phyloP scores from a whole-genome alignment of 2,888 invertebrate genomes.

The Biston betularia region DNA sequence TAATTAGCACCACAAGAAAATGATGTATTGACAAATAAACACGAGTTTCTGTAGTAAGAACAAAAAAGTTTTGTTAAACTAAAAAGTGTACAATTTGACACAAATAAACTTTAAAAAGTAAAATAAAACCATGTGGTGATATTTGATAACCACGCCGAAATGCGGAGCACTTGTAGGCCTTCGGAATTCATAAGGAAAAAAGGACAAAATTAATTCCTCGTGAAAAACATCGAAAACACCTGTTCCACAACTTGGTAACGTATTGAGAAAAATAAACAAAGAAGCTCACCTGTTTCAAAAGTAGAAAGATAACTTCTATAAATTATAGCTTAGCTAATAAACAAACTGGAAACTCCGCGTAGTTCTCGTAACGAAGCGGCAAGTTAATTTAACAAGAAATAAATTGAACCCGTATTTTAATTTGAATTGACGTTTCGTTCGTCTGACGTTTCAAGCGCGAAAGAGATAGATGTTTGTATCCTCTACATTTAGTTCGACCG shows the following conservation, averaged over 20 bases:
- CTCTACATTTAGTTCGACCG: slow-evolving; percentile 1
- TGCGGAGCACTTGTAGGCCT: slow-evolving; percentile 24
- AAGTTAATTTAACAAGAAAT: slow-evolving; percentile 59
- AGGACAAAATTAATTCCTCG: slow-evolving; percentile 24
- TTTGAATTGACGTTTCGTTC: slow-evolving; percentile 61
- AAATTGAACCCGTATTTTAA: slow-evolving; percentile 65
- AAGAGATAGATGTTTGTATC: slow-evolving; percentile 45
- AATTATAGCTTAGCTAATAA: slow-evolving; percentile 25
- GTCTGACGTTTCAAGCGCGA: slow-evolving; percentile 58
- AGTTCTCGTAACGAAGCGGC: slow-evolving; percentile 45
- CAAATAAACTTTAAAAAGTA: slow-evolving; percentile 13
- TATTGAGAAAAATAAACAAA: slow-evolving; percentile 22
- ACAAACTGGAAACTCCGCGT: slow-evolving; percentile 44
- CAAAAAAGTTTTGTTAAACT: background rate
- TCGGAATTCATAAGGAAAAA: slow-evolving; percentile 26
- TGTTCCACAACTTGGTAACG: slow-evolving; percentile 30
- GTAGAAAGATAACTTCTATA: slow-evolving; percentile 11
- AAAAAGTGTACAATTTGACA: background rate
- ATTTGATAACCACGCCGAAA: slow-evolving; percentile 38
- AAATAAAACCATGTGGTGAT: slow-evolving; percentile 44
- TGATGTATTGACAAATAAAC: background rate
- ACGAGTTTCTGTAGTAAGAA: background rate
- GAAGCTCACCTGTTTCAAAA: slow-evolving; percentile 37
- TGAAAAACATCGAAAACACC: slow-evolving; percentile 30
- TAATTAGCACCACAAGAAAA: background rate